A percentile compares a stretch with the other conserved stretches of the same genome.
These are phyloP conservation scores for Gorsachius goisagi DNA, from an alignment of 2,113 vertebrate species.

Conservation along the genomic window DNA sequence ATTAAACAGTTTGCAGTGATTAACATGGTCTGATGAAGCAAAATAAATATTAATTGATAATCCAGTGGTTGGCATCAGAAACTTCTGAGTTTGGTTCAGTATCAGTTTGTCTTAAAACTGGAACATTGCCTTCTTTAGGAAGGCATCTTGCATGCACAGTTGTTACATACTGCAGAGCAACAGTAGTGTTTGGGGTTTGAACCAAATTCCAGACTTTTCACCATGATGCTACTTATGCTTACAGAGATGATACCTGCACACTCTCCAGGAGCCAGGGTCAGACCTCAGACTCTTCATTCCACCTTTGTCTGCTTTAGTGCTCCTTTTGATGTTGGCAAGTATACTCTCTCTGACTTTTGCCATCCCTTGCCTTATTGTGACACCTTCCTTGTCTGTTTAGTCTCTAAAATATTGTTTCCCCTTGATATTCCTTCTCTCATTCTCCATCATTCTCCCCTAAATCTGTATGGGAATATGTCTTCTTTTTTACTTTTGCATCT, in stretches of 20 bases:
- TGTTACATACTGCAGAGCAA: neutral
- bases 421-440: neutral
- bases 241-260: neutral
- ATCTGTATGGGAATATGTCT: neutral
- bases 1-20: neutral
- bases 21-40: accelerated
- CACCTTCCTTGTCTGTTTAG: neutral
- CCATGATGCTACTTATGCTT: neutral
- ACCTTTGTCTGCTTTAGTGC: neutral
- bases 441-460: neutral
- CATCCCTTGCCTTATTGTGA: neutral
- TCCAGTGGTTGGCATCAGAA: neutral
- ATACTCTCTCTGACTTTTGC: neutral
- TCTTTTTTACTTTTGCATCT: neutral
- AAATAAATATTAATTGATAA: neutral
- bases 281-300: neutral
- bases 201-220: neutral
- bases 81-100: neutral
- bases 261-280: neutral
- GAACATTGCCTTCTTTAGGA: accelerated
- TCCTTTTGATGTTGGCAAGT: neutral
- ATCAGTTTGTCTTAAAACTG: neutral
- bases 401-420: neutral
- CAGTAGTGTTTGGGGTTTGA: neutral
- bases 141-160: accelerated